Evolutionary conservation across 2,888 invertebrate genomes (phyloP), one percentile per base, ranked within the genome.

Genomic region (Tachina lurida): DNA sequence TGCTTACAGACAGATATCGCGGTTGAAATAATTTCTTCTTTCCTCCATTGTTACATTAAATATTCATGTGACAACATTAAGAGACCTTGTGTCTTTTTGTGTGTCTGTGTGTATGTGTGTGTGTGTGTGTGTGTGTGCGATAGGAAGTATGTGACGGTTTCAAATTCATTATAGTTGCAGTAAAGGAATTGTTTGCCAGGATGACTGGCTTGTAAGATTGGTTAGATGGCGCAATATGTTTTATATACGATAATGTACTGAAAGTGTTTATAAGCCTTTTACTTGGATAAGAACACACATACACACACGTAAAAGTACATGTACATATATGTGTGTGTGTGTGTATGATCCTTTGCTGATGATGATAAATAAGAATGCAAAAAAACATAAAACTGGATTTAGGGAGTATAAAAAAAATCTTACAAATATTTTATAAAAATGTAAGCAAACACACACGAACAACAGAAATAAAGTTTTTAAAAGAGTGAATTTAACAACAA

Each of bases 231-330:
- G 41, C 45, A 76, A 71, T 63, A 82, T 76, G 63, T 70, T 71
- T 76, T 70, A 82, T 76, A 49, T 70, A 31, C 15, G 76, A 82
- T 63, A 63, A 63, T 63, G 68, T 75, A 82, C 75, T 75, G 78
- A 79, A 82, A 76, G 73, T 82, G 84, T 84, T 87, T 82, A 84
- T 87, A 82, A 86, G 73, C 80, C 77, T 74, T 78, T 78, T 49
- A 67, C 49, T 60, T n/a, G 60, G 22, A 49, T 41, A n/a, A 15
- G 60, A 54, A 19, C 60, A 39, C n/a, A 56, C 65, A 58, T 10
- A 9, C 41, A 74, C 22, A 45, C 5, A 19, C 10, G 10, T 10
- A 56, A 5, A 31, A 7, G 7, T 31, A 31, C 5, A 31, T 7
- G 31, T 31, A 31, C 22, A n/a, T n/a, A n/a, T 31, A 4, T 31